Percentiles rank a stretch among this genome's conserved stretches.
phyloP scores from a whole-genome alignment of 2,888 invertebrate genomes.

The Merodon equestris region DNA sequence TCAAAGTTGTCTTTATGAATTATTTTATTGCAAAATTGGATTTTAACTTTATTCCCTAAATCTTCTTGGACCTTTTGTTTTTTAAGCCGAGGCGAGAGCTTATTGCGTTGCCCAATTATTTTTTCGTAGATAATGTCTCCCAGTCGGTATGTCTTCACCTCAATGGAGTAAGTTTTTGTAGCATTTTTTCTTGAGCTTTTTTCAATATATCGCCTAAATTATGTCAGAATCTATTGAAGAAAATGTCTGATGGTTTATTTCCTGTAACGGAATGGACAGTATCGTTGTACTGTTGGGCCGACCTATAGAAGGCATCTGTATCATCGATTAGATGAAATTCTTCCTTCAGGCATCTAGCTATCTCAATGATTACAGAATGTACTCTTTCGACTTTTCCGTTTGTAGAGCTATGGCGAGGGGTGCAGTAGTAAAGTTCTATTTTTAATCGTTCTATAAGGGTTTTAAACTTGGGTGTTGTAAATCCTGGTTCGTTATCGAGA shows the following conservation, averaged over 20 bases:
- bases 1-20: slow-evolving; percentile 30
- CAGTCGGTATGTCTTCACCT: slow-evolving; percentile 2
- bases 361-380: slow-evolving; percentile 19
- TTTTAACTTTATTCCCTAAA: slow-evolving; percentile 29
- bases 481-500: slow-evolving; percentile 24
- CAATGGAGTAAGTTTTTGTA: slow-evolving; percentile 16
- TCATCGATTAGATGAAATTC: slow-evolving; percentile 13
- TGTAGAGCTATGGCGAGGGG: slow-evolving; percentile 26
- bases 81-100: slow-evolving; percentile 20
- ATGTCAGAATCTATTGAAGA: slow-evolving; percentile 20
- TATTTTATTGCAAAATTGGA: slow-evolving; percentile 1
- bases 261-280: slow-evolving; percentile 17
- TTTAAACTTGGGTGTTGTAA: slow-evolving; percentile 21
- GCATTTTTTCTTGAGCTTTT: slow-evolving; percentile 22
- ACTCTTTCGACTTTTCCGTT: slow-evolving; percentile 39
- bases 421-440: slow-evolving; percentile 17
- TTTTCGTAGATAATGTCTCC: slow-evolving; percentile 20
- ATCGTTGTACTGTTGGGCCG: slow-evolving; percentile 14
- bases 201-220: slow-evolving; percentile 3
- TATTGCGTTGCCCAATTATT: background rate
- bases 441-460: slow-evolving; percentile 24
- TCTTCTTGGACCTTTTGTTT: slow-evolving; percentile 13
- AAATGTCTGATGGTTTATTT: slow-evolving; percentile 26
- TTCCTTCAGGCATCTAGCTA: slow-evolving; percentile 18
- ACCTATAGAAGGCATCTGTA: slow-evolving; percentile 12